phyloP scores from a whole-genome alignment of 1,140 invertebrate species.

The Zaprionus taronus region DNA sequence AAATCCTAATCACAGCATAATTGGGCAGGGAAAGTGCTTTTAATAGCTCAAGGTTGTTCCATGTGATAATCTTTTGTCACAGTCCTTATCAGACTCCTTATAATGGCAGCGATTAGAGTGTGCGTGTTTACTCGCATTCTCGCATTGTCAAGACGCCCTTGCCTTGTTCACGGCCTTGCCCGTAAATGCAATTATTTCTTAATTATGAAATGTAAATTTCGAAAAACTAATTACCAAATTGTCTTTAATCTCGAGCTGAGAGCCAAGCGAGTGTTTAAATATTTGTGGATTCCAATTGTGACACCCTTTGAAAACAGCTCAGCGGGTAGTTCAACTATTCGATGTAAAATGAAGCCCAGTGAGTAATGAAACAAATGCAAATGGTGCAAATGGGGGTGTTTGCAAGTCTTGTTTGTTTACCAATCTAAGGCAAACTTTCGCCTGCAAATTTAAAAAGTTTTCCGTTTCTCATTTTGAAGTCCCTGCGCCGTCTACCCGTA shows the following conservation, averaged over 20 bases:
- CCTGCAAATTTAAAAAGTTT: neutral
- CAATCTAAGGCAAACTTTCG: neutral
- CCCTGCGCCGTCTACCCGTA: neutral
- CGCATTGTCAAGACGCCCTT: neutral
- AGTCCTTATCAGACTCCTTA: neutral
- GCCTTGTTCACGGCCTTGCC: neutral
- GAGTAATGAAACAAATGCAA: neutral
- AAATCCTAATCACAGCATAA: neutral
- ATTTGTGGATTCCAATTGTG: neutral
- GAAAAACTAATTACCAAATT: neutral
- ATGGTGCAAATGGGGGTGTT: neutral
- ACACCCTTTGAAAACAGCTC: neutral
- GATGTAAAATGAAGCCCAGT: neutral
- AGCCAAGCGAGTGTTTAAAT: neutral
- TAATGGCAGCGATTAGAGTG: neutral
- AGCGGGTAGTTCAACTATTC: neutral
- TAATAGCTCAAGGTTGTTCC: neutral
- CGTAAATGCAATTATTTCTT: neutral
- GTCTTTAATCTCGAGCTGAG: neutral
- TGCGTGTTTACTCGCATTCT: neutral
- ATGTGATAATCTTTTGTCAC: neutral
- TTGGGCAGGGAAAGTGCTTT: neutral
- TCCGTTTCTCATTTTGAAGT: neutral
- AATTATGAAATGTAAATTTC: constrained; percentile 5
- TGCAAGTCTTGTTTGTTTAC: neutral